A percentile compares a stretch with the other conserved stretches of the same genome.
Conservation (phyloP, 37 sponge, comb jelly and placozoan genomes). For the Aphrocallistes beatrix region DNA sequence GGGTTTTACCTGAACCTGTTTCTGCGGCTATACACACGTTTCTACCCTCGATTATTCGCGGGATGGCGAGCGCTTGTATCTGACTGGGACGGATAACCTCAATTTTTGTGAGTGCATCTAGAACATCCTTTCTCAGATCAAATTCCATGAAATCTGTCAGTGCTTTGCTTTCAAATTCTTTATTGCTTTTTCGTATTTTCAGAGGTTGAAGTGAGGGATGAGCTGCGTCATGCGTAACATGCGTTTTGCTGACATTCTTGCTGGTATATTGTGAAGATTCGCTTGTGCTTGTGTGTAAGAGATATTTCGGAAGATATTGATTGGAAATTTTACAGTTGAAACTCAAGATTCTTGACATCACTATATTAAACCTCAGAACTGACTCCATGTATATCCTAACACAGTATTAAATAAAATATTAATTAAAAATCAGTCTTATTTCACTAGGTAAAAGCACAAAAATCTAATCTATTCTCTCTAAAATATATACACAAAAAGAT, state of each 20-base stretch:
- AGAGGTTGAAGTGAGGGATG: not conserved
- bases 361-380: too few relatives aligned
- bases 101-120: not conserved
- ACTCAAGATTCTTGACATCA: not conserved
- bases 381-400: too few relatives aligned
- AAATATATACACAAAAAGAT: not conserved
- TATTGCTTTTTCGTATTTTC: not conserved
- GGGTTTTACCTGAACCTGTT: slow-evolving; percentile 4
- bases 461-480: not conserved
- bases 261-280: too few relatives aligned
- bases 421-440: not conserved
- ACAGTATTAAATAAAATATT: not conserved
- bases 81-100: not conserved
- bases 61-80: not conserved
- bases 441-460: not conserved
- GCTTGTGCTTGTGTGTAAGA: too few relatives aligned
- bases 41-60: not conserved
- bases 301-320: too few relatives aligned
- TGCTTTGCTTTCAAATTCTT: not conserved
- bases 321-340: not conserved
- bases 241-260: not conserved
- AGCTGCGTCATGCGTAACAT: not conserved
- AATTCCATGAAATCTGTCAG: not conserved
- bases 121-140: not conserved
- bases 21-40: slow-evolving; percentile 14